phyloP scores from a whole-genome alignment of 2,113 vertebrate species.

The Apteryx mantelli region DNA sequence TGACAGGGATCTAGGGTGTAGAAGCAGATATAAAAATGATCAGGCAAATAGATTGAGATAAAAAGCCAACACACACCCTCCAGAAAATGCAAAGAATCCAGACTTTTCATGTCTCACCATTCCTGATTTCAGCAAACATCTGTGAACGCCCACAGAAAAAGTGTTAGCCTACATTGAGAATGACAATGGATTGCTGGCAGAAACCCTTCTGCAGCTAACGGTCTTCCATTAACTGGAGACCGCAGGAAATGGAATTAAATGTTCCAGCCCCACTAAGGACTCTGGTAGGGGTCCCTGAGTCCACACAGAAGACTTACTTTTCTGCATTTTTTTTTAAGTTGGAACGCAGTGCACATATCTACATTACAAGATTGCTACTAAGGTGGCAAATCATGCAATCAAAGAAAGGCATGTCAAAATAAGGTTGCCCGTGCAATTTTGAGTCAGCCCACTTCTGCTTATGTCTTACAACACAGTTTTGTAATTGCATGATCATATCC shows the following conservation, averaged over 20 bases:
- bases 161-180: background rate
- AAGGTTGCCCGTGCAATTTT: background rate
- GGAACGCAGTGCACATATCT: background rate
- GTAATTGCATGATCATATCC: background rate
- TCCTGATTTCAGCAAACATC: background rate
- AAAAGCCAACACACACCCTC: background rate
- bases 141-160: background rate
- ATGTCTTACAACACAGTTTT: background rate
- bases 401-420: background rate
- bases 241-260: background rate
- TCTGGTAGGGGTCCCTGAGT: background rate
- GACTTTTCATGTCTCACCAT: background rate
- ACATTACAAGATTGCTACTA: background rate
- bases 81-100: background rate
- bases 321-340: background rate
- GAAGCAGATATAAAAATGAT: background rate
- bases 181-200: background rate
- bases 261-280: background rate
- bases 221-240: background rate
- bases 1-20: background rate
- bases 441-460: background rate
- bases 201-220: background rate
- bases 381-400: background rate
- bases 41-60: background rate
- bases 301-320: background rate